A percentile compares a stretch with the other conserved stretches of the same genome.
These are phyloP conservation scores for Pecten maximus DNA, from an alignment of 2,888 invertebrate genomes.

Conservation along the genomic window DNA sequence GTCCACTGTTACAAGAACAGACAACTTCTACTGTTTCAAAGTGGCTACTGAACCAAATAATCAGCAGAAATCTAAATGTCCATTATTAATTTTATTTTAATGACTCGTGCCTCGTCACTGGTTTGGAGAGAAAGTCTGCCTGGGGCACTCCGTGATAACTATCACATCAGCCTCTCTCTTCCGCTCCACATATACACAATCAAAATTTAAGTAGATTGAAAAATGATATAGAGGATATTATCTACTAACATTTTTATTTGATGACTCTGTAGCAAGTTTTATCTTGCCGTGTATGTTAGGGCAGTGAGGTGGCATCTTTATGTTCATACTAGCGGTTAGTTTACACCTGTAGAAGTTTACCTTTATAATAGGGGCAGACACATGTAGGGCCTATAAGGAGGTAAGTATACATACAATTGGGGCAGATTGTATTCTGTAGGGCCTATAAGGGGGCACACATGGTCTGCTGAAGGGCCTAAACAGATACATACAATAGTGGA, in stretches of 20 bases:
- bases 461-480: no score
- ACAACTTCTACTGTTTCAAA: slow-evolving; percentile 25
- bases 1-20: slow-evolving; percentile 2
- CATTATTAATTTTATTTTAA: slow-evolving; percentile 33
- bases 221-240: slow-evolving; percentile 35
- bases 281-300: not conserved
- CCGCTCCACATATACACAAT: slow-evolving; percentile 28
- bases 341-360: not conserved
- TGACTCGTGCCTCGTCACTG: not conserved
- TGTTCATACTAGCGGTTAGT: not conserved
- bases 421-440: no score
- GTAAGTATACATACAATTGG: no score
- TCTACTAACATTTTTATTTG: slow-evolving; percentile 22
- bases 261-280: slow-evolving; percentile 25
- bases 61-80: slow-evolving; percentile 9
- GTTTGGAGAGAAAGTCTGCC: slow-evolving; percentile 29
- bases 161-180: slow-evolving; percentile 9
- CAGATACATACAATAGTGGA: no score
- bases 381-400: not conserved
- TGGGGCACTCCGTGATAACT: not conserved
- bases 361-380: not conserved
- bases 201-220: slow-evolving; percentile 35
- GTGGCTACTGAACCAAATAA: slow-evolving; percentile 30
- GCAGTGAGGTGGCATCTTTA: not conserved
- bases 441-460: no score